phyloP scores from a whole-genome alignment of 2,797 vertebrate genomes.

The Megaceryle alcyon region DNA sequence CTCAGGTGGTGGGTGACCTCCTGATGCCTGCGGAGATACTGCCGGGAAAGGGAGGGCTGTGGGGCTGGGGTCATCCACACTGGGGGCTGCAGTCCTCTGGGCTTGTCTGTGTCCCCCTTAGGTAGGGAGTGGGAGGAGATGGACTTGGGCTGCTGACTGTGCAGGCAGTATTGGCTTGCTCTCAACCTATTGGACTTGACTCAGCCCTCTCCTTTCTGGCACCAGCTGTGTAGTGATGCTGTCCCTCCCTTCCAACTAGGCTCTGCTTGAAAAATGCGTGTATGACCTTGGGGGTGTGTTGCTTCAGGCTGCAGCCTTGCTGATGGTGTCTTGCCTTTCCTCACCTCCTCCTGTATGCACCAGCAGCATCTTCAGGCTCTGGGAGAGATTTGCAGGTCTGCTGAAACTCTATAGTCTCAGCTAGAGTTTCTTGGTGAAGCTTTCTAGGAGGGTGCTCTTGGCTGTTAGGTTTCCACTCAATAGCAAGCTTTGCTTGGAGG shows the following conservation, averaged over 20 bases:
- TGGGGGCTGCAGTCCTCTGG: neutral
- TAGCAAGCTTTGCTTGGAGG: neutral
- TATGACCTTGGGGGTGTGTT: neutral
- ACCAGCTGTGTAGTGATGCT: neutral
- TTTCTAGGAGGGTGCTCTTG: neutral
- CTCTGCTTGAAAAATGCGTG: neutral
- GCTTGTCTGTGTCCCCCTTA: neutral
- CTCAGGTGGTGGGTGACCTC: neutral
- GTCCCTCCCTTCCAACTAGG: neutral
- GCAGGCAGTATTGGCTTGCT: neutral
- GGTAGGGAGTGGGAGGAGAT: neutral
- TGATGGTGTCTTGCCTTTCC: neutral
- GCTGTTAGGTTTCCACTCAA: neutral
- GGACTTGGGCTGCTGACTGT: neutral
- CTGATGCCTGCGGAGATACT: neutral
- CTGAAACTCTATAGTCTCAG: neutral
- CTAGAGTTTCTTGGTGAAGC: neutral
- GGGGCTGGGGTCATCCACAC: rapidly evolving
- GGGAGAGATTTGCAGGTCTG: neutral
- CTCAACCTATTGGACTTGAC: neutral
- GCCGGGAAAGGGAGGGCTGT: neutral
- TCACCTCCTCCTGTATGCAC: neutral
- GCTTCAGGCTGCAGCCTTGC: neutral
- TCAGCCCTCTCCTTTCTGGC: neutral
- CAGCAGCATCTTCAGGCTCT: neutral